Conservation (phyloP, 2,113 vertebrate species). For the Opisthocomus hoazin region DNA sequence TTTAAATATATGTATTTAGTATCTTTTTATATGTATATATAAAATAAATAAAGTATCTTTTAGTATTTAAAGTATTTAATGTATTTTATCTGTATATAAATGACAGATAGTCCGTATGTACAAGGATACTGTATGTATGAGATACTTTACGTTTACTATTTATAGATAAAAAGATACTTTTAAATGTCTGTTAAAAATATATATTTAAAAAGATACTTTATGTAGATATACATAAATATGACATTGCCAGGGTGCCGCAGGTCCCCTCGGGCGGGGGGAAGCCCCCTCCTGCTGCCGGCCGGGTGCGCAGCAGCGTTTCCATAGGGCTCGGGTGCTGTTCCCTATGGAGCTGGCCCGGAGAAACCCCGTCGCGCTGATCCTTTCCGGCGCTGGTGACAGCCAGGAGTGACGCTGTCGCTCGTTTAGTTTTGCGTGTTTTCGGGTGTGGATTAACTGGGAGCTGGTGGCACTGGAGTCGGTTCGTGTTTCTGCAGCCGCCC, state of each 20-base stretch:
- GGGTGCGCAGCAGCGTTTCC: neutral
- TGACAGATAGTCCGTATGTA: no score
- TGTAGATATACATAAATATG: no score
- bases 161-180: no score
- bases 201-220: no score
- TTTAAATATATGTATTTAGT: no score
- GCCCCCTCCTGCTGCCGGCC: neutral
- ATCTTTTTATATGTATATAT: no score
- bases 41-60: no score
- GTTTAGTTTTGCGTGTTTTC: fast-evolving
- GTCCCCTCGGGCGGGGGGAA: neutral
- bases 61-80: no score
- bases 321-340: neutral
- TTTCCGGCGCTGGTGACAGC: fast-evolving
- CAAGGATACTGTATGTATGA: no score
- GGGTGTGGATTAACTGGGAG: neutral
- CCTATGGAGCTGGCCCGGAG: neutral
- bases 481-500: neutral
- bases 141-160: no score
- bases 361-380: neutral
- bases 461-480: neutral
- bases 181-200: no score
- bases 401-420: fast-evolving
- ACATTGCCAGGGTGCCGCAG: neutral
- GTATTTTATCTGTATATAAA: no score